phyloP scores from a whole-genome alignment of 1,140 invertebrate genomes.

The Aricia agestis region DNA sequence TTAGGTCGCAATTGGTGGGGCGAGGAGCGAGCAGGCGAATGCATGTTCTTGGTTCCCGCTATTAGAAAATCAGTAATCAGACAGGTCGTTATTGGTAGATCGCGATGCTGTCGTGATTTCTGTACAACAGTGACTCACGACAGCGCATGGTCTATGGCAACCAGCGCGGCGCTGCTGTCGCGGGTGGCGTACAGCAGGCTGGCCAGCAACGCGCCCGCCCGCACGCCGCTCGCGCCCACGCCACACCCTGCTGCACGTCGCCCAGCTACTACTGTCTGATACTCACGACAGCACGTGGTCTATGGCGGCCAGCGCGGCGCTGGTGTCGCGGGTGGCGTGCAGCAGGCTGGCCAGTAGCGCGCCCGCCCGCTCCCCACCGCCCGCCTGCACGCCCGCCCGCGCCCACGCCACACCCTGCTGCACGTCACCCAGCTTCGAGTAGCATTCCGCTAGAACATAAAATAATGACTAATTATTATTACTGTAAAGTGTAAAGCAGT shows the following conservation, averaged over 20 bases:
- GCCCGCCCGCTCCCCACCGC: slow-evolving; percentile 54
- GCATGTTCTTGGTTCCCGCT: too few species aligned
- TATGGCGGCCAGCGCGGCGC: slow-evolving; percentile 48
- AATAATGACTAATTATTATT: too few species aligned
- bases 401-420: slow-evolving; percentile 61
- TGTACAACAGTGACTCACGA: neutral
- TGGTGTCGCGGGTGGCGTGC: slow-evolving; percentile 39
- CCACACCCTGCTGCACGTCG: slow-evolving; percentile 47
- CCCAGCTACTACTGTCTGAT: too few species aligned
- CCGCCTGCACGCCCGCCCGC: slow-evolving; percentile 45
- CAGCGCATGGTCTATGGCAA: slow-evolving; percentile 53
- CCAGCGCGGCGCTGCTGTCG: slow-evolving; percentile 43
- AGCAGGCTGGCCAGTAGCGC: slow-evolving; percentile 49
- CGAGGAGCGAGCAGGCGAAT: too few species aligned
- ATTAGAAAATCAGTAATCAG: too few species aligned
- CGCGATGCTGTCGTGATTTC: too few species aligned
- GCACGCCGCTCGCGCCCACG: slow-evolving; percentile 55
- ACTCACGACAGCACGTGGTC: slow-evolving; percentile 52
- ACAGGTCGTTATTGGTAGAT: too few species aligned
- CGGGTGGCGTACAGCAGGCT: slow-evolving; percentile 41
- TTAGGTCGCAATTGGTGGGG: too few species aligned
- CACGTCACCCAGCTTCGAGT: slow-evolving; percentile 41
- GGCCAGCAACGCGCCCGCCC: slow-evolving; percentile 51
- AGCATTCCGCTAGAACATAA: slow-evolving; percentile 47
- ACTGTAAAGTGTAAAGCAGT: too few species aligned